Evolutionary conservation across 2,113 vertebrate genomes (phyloP), one percentile per base, ranked within the genome.

Genomic region (Corythornis madagascariensis): DNA sequence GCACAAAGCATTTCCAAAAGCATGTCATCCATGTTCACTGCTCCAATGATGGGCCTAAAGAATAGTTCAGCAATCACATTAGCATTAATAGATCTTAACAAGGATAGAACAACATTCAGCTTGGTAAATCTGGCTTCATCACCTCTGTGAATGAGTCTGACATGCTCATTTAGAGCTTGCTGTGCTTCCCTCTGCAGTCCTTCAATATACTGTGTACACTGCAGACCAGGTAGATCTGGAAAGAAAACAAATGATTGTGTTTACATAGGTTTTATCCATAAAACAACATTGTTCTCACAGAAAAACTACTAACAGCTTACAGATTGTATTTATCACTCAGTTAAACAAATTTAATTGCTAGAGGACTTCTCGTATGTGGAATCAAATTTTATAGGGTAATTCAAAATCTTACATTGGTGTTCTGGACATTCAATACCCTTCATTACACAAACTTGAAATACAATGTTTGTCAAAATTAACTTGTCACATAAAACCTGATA

Each of bases 1-100:
- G 98, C 98, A 96, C 99, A 99, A 96, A 99, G 98, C 99, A 99
- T 99, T 96, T 99, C 99, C 97, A 99, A 98, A 83, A 99, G 98
- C 97, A 99, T 99, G 92, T 99, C 99, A 96, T 99, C 99, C 98
- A 99, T 99, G 97, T 98, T 99, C 80, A 99, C 98, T 13, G 97
- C 88, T 83, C 99, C 99, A 86, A 99, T 99, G 96, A 99, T 98
- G 47, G 99, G 99, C 90, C 98, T 99, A 96, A 99, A 99, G 98
- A 99, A 99, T 35, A 99, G 98, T 96, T 99, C 99, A 1, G 98
- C 98, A 86, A 99, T 97, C 90, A 98, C 98, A 70, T 97, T 97
- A 28, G 98, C 98, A 86, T 98, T 98, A 97, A 99, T 98, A 96
- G 98, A 98, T 91, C 98, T 97, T 80, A 99, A 98, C 97, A 99